Conservation (phyloP, 2,797 vertebrate species). For the Echiichthys vipera region DNA sequence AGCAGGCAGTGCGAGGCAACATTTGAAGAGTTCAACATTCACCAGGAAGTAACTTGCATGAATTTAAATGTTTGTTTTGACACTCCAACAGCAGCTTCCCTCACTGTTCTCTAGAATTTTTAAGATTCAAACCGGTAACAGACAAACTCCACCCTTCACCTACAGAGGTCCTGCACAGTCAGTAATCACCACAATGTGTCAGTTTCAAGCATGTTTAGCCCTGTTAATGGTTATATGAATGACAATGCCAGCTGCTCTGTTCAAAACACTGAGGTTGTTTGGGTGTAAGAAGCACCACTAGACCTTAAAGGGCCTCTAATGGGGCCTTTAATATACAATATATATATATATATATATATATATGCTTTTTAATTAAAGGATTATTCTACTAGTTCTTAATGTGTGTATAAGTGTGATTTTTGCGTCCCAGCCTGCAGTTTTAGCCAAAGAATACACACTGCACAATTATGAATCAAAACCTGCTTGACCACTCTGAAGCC, state of each 20-base stretch:
- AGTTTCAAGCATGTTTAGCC: background rate
- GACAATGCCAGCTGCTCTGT: background rate
- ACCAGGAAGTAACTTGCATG: slow-evolving; percentile 9
- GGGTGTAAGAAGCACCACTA: background rate
- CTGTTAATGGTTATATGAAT: background rate
- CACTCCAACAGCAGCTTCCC: background rate
- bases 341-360: too few relatives aligned
- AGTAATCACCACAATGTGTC: background rate
- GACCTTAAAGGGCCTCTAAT: background rate
- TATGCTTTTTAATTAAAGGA: too few relatives aligned
- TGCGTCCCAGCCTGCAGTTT: background rate
- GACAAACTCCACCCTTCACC: too few relatives aligned
- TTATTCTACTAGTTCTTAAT: too few relatives aligned
- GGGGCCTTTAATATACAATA: too few relatives aligned
- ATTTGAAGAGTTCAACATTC: background rate
- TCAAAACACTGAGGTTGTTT: background rate
- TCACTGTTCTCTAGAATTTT: background rate
- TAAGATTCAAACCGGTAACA: background rate
- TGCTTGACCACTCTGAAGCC: background rate
- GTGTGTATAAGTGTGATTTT: background rate
- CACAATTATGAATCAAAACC: background rate
- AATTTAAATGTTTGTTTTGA: background rate
- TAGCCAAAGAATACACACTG: background rate
- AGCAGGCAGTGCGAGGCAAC: background rate
- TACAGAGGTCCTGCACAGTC: too few relatives aligned